Conservation (phyloP, 1,140 invertebrate species). For the Lepidurus arcticus region DNA sequence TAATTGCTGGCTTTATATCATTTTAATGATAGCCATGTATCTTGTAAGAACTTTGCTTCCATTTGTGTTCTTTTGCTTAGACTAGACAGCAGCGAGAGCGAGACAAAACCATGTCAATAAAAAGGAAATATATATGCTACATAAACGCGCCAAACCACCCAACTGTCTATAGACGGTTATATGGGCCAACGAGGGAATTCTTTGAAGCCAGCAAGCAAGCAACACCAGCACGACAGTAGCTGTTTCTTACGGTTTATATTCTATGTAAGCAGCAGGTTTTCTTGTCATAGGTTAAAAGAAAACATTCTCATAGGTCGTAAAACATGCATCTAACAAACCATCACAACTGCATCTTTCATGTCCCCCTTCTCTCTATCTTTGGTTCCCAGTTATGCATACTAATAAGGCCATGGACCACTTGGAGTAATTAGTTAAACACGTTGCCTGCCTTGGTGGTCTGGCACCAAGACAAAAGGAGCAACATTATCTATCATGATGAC, state of each 20-base stretch:
- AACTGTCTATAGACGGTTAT: conserved; percentile 12
- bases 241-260: not conserved
- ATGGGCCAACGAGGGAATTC: not conserved
- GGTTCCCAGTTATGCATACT: conserved; percentile 16
- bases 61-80: not conserved
- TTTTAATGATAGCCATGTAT: conserved; percentile 20
- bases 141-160: conserved; percentile 10
- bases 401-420: conserved; percentile 3
- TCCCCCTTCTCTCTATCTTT: conserved; percentile 10
- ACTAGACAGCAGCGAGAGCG: not conserved
- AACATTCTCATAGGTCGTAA: conserved; percentile 7
- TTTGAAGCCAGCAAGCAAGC: not conserved
- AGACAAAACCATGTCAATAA: conserved; percentile 5
- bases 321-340: conserved; percentile 19
- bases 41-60: not conserved
- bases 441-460: conserved; percentile 17
- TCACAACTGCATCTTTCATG: conserved; percentile 21
- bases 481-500: conserved; percentile 13
- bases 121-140: conserved; percentile 13
- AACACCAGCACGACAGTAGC: not conserved
- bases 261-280: conserved; percentile 10
- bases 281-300: not conserved
- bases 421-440: conserved; percentile 22
- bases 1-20: conserved; percentile 16
- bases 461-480: conserved; percentile 21